These are phyloP conservation scores for Scomber japonicus DNA, from an alignment of 2,113 vertebrate species.

Conservation along the genomic window DNA sequence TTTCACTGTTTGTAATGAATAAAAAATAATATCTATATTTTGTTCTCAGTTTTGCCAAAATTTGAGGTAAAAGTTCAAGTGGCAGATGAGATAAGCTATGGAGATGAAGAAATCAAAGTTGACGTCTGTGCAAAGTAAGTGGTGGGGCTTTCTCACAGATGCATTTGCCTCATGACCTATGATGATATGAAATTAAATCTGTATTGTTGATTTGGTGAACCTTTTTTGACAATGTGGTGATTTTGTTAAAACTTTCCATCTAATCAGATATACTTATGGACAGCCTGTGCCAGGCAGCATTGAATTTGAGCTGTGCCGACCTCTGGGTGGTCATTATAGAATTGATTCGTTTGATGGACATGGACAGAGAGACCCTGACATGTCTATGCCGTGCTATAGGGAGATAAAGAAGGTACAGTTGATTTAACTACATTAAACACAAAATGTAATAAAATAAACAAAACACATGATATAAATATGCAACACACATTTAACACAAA, in stretches of 20 bases:
- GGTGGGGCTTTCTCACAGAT: not conserved
- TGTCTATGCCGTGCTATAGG: constrained; percentile 37
- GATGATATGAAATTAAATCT: too few relatives aligned
- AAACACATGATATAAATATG: too few relatives aligned
- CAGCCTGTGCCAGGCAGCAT: constrained; percentile 78
- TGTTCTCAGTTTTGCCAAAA: constrained; percentile 77
- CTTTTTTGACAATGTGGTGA: not conserved
- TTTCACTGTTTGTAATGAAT: not conserved
- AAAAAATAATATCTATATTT: not conserved
- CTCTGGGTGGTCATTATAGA: fast-evolving
- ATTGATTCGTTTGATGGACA: too few relatives aligned
- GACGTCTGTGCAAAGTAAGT: constrained; percentile 79
- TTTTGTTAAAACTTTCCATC: not conserved
- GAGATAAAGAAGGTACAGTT: constrained; percentile 63
- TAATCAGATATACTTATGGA: constrained; percentile 79
- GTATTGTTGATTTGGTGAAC: not conserved
- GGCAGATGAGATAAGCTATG: constrained; percentile 48
- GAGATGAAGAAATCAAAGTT: constrained; percentile 42
- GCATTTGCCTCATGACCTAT: not conserved
- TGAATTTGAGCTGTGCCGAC: constrained; percentile 55
- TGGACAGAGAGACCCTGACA: fast-evolving
- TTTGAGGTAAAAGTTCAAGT: constrained; percentile 69
- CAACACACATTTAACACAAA: too few relatives aligned
- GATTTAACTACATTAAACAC: too few relatives aligned
- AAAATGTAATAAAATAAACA: not conserved